These are phyloP conservation scores for Leptosomus discolor DNA, from an alignment of 2,113 vertebrate genomes.

Conservation along the genomic window DNA sequence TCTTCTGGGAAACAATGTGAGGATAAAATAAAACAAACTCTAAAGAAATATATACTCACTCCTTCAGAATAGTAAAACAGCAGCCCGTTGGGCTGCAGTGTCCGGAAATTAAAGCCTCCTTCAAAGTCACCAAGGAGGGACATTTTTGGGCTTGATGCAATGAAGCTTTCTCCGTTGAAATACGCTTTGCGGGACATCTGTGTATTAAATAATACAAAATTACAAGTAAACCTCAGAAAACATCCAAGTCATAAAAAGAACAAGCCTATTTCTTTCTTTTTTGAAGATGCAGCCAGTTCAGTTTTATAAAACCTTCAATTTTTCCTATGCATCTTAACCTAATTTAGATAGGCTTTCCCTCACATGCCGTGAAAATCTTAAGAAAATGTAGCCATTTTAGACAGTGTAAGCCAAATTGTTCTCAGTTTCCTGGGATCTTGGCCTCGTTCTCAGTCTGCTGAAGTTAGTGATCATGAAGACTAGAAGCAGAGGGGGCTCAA, in stretches of 20 bases:
- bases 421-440: background rate
- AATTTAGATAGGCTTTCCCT: background rate
- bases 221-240: background rate
- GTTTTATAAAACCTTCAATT: background rate
- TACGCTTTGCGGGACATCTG: conserved; percentile 93
- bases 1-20: background rate
- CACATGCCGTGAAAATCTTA: background rate
- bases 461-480: background rate
- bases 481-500: background rate
- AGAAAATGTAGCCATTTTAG: background rate
- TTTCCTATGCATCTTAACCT: background rate
- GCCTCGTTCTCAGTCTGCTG: background rate
- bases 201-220: background rate
- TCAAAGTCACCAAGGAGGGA: conserved; percentile 87
- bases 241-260: background rate
- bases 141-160: conserved; percentile 86
- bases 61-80: conserved; percentile 87
- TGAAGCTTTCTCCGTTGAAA: conserved; percentile 90
- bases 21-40: background rate
- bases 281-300: background rate
- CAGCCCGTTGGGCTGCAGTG: conserved; percentile 85
- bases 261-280: background rate
- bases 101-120: conserved; percentile 92
- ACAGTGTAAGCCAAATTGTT: background rate
- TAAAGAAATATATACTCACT: conserved; percentile 73